phyloP scores from a whole-genome alignment of 1,140 invertebrate genomes.

The Diplogasteroides magnus region DNA sequence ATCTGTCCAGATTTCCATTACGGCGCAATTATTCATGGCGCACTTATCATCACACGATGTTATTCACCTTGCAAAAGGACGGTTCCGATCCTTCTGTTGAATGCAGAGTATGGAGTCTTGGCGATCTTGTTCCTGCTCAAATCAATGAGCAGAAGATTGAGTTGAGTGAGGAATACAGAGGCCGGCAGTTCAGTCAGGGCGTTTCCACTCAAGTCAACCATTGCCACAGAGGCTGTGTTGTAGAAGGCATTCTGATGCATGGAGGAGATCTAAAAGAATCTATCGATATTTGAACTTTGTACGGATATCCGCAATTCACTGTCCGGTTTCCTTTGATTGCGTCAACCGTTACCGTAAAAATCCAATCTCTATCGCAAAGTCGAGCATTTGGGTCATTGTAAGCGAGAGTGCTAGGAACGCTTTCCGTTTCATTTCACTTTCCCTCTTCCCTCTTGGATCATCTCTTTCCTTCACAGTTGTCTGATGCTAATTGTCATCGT shows the following conservation, averaged over 20 bases:
- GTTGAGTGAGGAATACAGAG: constrained; percentile 46
- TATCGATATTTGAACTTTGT: constrained; percentile 1
- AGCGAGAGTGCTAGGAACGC: too few relatives aligned
- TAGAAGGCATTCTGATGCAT: constrained; percentile 49
- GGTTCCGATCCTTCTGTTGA: constrained; percentile 49
- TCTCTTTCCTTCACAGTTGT: too few relatives aligned
- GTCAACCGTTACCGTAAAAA: too few relatives aligned
- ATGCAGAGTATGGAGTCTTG: constrained; percentile 48
- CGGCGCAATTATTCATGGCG: too few relatives aligned
- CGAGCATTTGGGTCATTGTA: too few relatives aligned
- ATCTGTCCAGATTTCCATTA: not conserved
- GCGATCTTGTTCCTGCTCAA: constrained; percentile 44
- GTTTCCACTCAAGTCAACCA: constrained; percentile 51
- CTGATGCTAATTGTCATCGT: too few relatives aligned
- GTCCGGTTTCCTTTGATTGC: too few relatives aligned
- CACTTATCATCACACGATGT: too few relatives aligned
- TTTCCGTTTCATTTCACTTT: too few relatives aligned
- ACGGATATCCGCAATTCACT: too few relatives aligned
- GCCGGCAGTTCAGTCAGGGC: constrained; percentile 48
- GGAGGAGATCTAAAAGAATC: constrained; percentile 39
- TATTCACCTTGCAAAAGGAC: constrained; percentile 47
- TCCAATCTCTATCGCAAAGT: too few relatives aligned
- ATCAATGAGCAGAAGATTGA: constrained; percentile 49
- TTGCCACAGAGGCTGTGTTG: constrained; percentile 40
- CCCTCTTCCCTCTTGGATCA: too few relatives aligned